phyloP scores from a whole-genome alignment of 2,888 invertebrate genomes.

The Acleris sparsana region DNA sequence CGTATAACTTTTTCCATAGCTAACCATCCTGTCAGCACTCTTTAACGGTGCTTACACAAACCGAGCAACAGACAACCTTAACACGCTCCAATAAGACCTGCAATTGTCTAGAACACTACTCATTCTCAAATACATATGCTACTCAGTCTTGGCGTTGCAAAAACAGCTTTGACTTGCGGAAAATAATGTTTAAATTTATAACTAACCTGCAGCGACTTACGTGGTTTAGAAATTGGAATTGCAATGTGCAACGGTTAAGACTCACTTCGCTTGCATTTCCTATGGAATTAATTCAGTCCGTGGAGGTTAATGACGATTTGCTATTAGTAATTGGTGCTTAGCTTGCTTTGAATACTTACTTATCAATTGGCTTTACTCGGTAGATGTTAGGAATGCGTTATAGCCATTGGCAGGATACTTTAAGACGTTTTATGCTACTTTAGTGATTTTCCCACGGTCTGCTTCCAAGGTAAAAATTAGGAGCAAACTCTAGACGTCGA shows the following conservation, averaged over 20 bases:
- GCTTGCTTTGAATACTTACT: conserved; percentile 6
- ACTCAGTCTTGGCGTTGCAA: no score
- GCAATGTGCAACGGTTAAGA: conserved; percentile 16
- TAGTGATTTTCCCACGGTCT: no score
- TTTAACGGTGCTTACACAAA: conserved; percentile 17
- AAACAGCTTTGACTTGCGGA: no score
- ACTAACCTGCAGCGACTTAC: no score
- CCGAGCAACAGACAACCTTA: conserved; percentile 7
- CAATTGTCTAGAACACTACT: background rate
- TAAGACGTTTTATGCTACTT: no score
- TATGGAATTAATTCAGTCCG: conserved; percentile 19
- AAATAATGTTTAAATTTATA: no score
- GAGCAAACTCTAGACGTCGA: no score
- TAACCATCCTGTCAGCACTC: conserved; percentile 18
- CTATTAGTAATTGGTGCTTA: conserved; percentile 15
- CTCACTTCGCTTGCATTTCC: conserved; percentile 29
- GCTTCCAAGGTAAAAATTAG: no score
- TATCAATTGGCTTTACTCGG: background rate
- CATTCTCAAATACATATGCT: no score
- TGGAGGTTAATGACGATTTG: conserved; percentile 22
- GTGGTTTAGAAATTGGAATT: no score
- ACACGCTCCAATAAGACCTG: background rate
- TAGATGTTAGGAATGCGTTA: no score
- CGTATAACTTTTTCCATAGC: conserved; percentile 21
- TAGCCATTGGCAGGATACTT: no score